Base-by-base conservation (phyloP, 1,140 invertebrate genomes). In the Drosophila setifemur region DNA sequence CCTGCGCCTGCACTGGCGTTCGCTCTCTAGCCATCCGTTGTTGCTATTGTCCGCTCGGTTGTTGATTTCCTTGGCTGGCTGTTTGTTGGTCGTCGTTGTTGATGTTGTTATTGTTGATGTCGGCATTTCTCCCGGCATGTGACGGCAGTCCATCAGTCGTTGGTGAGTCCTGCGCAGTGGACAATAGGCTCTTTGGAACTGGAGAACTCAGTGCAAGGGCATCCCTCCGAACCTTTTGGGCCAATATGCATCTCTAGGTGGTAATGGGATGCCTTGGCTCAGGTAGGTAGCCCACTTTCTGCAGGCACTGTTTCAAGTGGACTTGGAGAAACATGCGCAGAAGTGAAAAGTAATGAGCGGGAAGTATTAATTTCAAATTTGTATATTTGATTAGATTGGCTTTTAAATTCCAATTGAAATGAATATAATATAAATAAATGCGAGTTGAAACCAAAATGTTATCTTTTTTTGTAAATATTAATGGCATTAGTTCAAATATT, bases 51-150 rank as follows among this genome's bases (percentile, higher is more conserved):
- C 6, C 33, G n/a, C n/a, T n/a, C 16, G 33, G 14, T 11, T 33
- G 29, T 33, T 33, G 29, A 33, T 11, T 31, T n/a, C n/a, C n/a
- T n/a, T n/a, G n/a, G n/a, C n/a, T 61, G 48, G 64, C 49, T 50
- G 12, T 42, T 40, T 40, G 52, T 18, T 50, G n/a, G n/a, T n/a
- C n/a, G 37, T 18, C 39, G 44, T 21, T 25, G 19, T 70, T 70
- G 50, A 44, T 35, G 44, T 61, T 67, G 35, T 58, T 74, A 23
- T 74, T 75, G 53, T 61, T 86, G 68, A 64, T 86, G 79, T 85
- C 81, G 81, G 81, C 82, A 68, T 77, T 61, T 77, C 55, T 79
- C 81, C 29, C 57, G 77, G 79, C 53, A 71, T 74, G 60, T 58
- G 3, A 1, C 12, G 39, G 31, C 42, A 12, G 61, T 37, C 39